phyloP scores from a whole-genome alignment of 2,797 vertebrate genomes.

The Diglossa cyanea region DNA sequence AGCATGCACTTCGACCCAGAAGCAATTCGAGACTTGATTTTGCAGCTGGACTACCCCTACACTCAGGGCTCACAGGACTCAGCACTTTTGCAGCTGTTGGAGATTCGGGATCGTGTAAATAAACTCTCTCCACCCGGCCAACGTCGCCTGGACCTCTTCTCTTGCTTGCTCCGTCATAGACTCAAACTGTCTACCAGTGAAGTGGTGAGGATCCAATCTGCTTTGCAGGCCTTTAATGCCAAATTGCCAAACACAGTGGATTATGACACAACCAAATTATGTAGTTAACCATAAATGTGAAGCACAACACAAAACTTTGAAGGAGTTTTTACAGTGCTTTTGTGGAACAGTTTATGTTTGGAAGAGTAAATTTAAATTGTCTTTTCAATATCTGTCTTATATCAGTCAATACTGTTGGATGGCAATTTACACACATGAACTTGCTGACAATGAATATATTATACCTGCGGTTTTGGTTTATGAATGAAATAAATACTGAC shows the following conservation, averaged over 20 bases:
- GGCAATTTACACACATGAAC: slow-evolving; percentile 79
- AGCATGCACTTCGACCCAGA: slow-evolving; percentile 98
- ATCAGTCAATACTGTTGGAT: slow-evolving; percentile 79
- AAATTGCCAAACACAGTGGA: slow-evolving; percentile 93
- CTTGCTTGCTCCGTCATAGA: slow-evolving; percentile 92
- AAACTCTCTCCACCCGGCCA: slow-evolving; percentile 91
- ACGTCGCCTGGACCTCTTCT: slow-evolving; percentile 90
- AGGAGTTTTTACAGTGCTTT: slow-evolving; percentile 84
- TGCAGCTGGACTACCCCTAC: slow-evolving; percentile 96
- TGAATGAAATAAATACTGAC: slow-evolving; percentile 85
- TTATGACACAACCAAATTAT: slow-evolving; percentile 95
- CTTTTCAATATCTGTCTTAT: slow-evolving; percentile 84
- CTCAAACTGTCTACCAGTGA: slow-evolving; percentile 94
- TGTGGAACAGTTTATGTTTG: slow-evolving; percentile 83
- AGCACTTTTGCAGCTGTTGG: slow-evolving; percentile 91
- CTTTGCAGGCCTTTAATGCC: slow-evolving; percentile 90
- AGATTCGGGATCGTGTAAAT: slow-evolving; percentile 94
- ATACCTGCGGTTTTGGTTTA: slow-evolving; percentile 78
- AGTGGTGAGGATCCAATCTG: slow-evolving; percentile 91
- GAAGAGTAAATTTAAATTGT: slow-evolving; percentile 83
- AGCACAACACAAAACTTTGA: slow-evolving; percentile 78
- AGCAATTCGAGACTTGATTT: slow-evolving; percentile 92
- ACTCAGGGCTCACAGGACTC: slow-evolving; percentile 96
- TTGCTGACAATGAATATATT: slow-evolving; percentile 81
- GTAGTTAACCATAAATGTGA: slow-evolving; percentile 89